phyloP scores from a whole-genome alignment of 2,888 invertebrate genomes.

The Epinotia nisella region DNA sequence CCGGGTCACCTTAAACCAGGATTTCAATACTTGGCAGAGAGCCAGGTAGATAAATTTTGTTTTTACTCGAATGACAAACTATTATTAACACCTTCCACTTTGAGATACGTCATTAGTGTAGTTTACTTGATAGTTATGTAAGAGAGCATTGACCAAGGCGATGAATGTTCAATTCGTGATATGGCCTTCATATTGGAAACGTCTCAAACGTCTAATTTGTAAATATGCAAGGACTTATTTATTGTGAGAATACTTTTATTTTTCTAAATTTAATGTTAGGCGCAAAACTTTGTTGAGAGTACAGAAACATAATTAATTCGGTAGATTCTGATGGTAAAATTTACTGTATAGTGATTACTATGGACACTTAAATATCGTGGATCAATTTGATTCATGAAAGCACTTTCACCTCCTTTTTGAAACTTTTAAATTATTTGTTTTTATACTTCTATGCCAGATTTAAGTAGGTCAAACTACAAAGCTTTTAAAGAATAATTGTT shows the following conservation, averaged over 20 bases:
- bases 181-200: constrained; percentile 27
- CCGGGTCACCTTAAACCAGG: constrained; percentile 14
- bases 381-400: too few species aligned
- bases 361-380: background rate
- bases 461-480: too few species aligned
- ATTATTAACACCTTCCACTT: constrained; percentile 17
- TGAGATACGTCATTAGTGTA: constrained; percentile 23
- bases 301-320: constrained; percentile 32
- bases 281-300: constrained; percentile 54
- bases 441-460: too few species aligned
- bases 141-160: constrained; percentile 10
- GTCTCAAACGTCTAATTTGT: constrained; percentile 37
- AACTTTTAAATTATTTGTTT: too few species aligned
- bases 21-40: constrained; percentile 18
- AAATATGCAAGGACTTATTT: constrained; percentile 43
- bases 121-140: constrained; percentile 9
- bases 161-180: constrained; percentile 6
- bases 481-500: too few species aligned
- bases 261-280: constrained; percentile 53
- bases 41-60: constrained; percentile 14
- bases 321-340: background rate
- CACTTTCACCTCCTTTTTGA: too few species aligned
- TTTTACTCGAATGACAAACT: constrained; percentile 28
- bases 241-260: constrained; percentile 45
- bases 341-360: background rate